These are phyloP conservation scores for Magallana nippona DNA, from an alignment of 2,888 invertebrate genomes.

Conservation along the genomic window DNA sequence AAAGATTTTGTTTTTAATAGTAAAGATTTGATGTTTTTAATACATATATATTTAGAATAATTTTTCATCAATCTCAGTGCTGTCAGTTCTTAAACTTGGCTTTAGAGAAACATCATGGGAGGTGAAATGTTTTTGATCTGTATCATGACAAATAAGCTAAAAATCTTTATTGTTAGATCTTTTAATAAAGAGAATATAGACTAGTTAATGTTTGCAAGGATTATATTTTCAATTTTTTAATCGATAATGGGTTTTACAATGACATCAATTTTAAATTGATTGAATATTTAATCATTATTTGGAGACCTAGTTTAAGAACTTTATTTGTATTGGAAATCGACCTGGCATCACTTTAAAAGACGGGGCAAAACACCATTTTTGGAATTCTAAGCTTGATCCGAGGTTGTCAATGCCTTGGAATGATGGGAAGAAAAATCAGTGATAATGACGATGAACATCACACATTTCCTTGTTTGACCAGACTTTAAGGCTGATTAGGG, in stretches of 20 bases:
- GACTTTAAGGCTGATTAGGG: constrained; percentile 50
- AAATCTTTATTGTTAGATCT: constrained; percentile 24
- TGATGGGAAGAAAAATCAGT: constrained; percentile 24
- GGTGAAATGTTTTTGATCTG: background rate
- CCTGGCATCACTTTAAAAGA: background rate
- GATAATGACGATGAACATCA: constrained; percentile 41
- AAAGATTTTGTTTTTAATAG: too few relatives aligned
- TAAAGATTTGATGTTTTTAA: too few relatives aligned
- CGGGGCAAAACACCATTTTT: background rate
- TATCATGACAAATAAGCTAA: constrained; percentile 4
- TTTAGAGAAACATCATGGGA: background rate
- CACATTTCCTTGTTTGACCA: constrained; percentile 45
- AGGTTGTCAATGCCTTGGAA: constrained; percentile 16
- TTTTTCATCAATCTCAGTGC: background rate
- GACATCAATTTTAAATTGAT: constrained; percentile 38
- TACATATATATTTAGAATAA: background rate
- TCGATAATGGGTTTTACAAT: constrained; percentile 26
- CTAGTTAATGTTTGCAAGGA: constrained; percentile 15
- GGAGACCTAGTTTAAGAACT: background rate
- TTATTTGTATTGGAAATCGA: constrained; percentile 11
- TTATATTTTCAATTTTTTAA: constrained; percentile 10
- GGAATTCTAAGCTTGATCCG: background rate
- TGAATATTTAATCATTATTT: constrained; percentile 25
- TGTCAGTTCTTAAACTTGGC: background rate
- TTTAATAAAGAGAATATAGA: constrained; percentile 4